Conservation (phyloP, 2,797 vertebrate genomes). For the Pterois miles region DNA sequence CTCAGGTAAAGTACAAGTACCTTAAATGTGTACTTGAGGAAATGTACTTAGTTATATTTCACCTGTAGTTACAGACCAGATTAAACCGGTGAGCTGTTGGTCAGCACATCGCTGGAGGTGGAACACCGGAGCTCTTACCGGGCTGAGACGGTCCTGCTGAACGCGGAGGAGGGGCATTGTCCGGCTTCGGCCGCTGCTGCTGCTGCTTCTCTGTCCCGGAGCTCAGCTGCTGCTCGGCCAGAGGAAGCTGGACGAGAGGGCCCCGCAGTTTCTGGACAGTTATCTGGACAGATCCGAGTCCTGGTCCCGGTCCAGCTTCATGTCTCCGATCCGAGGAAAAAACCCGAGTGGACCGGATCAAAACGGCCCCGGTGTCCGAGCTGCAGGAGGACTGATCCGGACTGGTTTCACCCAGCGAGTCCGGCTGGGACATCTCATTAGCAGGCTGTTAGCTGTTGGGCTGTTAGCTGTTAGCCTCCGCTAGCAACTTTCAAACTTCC, state of each 20-base stretch:
- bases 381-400: slow-evolving; percentile 60
- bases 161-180: not conserved
- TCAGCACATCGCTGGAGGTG: too few species aligned
- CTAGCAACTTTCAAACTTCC: too few species aligned
- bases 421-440: too few species aligned
- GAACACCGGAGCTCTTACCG: slow-evolving; percentile 1
- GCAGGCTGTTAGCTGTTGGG: too few species aligned
- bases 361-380: slow-evolving; percentile 71
- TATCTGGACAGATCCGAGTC: slow-evolving; percentile 19
- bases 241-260: not conserved
- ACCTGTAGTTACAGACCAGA: too few species aligned
- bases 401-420: not conserved
- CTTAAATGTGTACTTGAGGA: too few species aligned
- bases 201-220: not conserved
- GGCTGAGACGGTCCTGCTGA: not conserved
- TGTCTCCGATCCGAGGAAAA: slow-evolving; percentile 2
- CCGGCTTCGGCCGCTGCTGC: not conserved
- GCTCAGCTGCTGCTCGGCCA: not conserved
- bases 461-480: too few species aligned
- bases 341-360: slow-evolving; percentile 72
- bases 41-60: too few species aligned
- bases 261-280: slow-evolving; percentile 34
- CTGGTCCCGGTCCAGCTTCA: not conserved
- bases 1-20: too few species aligned
- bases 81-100: too few species aligned